These are phyloP conservation scores for Cephus runcator DNA, from an alignment of 2,888 invertebrate species.

Conservation along the genomic window DNA sequence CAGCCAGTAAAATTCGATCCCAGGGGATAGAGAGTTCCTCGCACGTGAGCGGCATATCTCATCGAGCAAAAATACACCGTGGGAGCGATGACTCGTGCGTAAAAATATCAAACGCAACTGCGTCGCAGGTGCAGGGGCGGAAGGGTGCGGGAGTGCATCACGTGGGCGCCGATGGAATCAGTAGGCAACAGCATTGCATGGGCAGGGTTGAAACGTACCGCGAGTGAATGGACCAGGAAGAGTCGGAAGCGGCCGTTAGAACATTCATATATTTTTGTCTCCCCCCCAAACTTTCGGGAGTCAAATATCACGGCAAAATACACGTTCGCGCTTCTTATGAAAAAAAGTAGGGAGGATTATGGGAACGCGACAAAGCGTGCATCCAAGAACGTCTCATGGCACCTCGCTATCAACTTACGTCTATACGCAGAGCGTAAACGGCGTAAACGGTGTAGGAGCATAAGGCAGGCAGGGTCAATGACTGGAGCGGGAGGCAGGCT, in stretches of 20 bases:
- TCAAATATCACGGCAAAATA: neutral
- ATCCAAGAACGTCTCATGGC: constrained; percentile 1
- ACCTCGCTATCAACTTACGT: constrained; percentile 18
- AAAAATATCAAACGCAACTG: constrained; percentile 63
- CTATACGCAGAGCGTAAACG: constrained; percentile 29
- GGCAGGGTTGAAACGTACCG: neutral
- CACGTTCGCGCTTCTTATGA: no score
- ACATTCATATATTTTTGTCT: neutral
- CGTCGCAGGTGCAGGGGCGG: neutral
- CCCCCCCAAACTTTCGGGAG: neutral
- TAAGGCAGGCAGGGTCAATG: constrained; percentile 54
- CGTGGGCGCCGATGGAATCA: constrained; percentile 15
- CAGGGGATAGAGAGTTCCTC: neutral
- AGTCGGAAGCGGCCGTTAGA: neutral
- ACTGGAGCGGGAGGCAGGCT: constrained; percentile 47
- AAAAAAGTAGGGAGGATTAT: neutral
- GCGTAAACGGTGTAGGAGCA: constrained; percentile 33
- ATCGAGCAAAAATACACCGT: constrained; percentile 61
- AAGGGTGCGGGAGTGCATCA: constrained; percentile 11
- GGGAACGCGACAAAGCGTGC: neutral
- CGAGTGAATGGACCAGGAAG: constrained; percentile 4
- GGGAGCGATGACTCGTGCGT: constrained; percentile 64
- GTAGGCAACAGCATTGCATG: constrained; percentile 12
- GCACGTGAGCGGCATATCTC: constrained; percentile 12
- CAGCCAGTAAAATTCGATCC: neutral